Percentiles rank a stretch among this genome's conserved stretches.
Conservation (phyloP, 1,140 invertebrate species). For the Drosophila trapezifrons region DNA sequence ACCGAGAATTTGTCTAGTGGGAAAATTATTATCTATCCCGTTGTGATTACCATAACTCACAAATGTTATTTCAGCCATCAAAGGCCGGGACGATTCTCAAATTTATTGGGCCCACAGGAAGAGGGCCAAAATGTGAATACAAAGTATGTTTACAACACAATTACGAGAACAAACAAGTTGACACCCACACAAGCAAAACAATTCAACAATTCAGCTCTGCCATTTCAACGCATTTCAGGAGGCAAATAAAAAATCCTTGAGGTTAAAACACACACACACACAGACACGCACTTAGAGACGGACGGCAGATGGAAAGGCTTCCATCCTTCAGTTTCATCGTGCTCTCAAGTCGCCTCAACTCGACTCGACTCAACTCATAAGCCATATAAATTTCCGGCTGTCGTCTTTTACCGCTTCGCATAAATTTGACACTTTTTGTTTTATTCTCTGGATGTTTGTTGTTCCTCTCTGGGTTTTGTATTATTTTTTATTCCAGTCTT, state of each 20-base stretch:
- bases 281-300: constrained; percentile 5
- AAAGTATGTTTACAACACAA: constrained; percentile 60
- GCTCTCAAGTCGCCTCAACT: constrained; percentile 22
- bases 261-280: constrained; percentile 30
- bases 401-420: constrained; percentile 68
- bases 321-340: constrained; percentile 17
- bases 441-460: constrained; percentile 26
- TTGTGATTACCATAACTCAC: constrained; percentile 17
- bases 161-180: constrained; percentile 56
- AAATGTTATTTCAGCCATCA: constrained; percentile 16
- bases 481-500: constrained; percentile 44
- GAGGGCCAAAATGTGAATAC: constrained; percentile 24
- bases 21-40: constrained; percentile 10
- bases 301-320: constrained; percentile 47
- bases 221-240: constrained; percentile 34
- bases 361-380: constrained; percentile 50
- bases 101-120: constrained; percentile 28
- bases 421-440: constrained; percentile 74
- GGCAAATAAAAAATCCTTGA: constrained; percentile 67
- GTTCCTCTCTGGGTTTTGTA: constrained; percentile 21
- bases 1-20: neutral
- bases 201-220: constrained; percentile 49
- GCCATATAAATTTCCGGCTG: constrained; percentile 71
- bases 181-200: constrained; percentile 41
- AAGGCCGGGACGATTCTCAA: constrained; percentile 5